These are phyloP conservation scores for Araneus ventricosus DNA, from an alignment of 1,140 invertebrate species.

Conservation along the genomic window DNA sequence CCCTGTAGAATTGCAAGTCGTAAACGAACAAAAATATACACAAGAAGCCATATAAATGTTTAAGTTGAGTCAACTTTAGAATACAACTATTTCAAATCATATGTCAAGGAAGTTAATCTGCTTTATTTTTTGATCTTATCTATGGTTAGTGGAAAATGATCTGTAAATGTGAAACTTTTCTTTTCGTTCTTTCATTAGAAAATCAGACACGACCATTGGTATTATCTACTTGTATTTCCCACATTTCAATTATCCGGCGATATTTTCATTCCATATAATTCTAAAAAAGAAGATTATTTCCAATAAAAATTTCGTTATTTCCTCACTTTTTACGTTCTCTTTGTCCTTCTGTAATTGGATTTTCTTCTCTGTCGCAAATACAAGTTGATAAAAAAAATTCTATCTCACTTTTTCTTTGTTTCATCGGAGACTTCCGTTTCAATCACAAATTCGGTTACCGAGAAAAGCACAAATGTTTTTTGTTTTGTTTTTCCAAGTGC, in stretches of 20 bases:
- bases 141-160: too few species aligned
- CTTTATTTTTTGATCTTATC: too few species aligned
- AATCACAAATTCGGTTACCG: slow-evolving; percentile 18
- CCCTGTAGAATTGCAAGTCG: too few species aligned
- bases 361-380: neutral
- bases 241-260: neutral
- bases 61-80: too few species aligned
- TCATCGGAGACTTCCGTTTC: neutral
- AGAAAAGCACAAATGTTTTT: neutral
- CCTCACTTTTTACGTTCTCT: neutral
- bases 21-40: too few species aligned
- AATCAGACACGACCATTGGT: neutral
- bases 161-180: too few species aligned
- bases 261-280: neutral
- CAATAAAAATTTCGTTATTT: slow-evolving; percentile 3
- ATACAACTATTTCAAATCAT: too few species aligned
- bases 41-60: too few species aligned
- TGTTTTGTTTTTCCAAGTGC: neutral
- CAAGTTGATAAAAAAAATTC: neutral
- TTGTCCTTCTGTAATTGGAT: neutral
- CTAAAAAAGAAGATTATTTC: neutral
- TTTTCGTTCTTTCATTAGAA: neutral
- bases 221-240: neutral
- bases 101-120: too few species aligned
- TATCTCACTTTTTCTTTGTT: neutral